Conservation (phyloP, 2,888 invertebrate genomes). For the Cremastinae sp. region DNA sequence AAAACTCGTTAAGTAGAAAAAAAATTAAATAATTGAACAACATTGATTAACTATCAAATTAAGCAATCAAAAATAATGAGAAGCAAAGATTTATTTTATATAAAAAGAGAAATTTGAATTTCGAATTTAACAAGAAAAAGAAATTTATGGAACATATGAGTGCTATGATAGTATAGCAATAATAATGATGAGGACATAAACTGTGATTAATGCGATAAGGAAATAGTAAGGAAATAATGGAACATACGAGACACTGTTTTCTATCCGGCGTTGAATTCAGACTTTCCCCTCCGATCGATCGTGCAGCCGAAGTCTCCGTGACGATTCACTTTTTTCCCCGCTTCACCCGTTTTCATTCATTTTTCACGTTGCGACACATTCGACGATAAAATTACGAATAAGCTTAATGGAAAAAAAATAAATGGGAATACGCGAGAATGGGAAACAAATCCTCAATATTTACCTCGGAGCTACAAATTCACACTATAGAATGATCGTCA, state of each 20-base stretch:
- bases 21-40: no score
- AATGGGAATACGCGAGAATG: neutral
- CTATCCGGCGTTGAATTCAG: constrained; percentile 60
- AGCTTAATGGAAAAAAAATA: constrained; percentile 1
- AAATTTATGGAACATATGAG: no score
- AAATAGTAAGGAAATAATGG: constrained; percentile 7
- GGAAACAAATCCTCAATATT: neutral
- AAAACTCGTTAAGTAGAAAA: no score
- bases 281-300: constrained; percentile 49
- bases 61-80: no score
- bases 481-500: neutral
- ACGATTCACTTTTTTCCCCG: constrained; percentile 17
- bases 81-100: no score
- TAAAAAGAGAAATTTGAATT: no score
- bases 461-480: neutral
- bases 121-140: no score
- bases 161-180: no score
- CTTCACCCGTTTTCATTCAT: neutral
- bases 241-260: constrained; percentile 39
- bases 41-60: no score
- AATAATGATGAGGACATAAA: no score
- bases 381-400: constrained; percentile 21
- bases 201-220: neutral
- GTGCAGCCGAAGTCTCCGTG: constrained; percentile 36
- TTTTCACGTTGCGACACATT: neutral